Conservation (phyloP, 2,888 invertebrate genomes). For the Ormia ochracea region DNA sequence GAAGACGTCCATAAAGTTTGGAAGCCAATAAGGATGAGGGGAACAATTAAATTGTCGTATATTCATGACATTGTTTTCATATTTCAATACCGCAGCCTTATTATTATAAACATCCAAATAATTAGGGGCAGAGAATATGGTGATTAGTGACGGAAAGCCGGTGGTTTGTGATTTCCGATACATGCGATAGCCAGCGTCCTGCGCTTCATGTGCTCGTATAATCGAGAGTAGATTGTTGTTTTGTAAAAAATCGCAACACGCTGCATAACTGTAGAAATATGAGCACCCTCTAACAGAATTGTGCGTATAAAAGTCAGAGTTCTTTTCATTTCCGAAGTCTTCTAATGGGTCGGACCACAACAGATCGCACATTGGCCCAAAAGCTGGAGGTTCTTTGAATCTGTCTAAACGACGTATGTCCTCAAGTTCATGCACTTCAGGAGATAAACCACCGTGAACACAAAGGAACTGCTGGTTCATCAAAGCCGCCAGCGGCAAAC, state of each 20-base stretch:
- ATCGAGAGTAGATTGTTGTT: constrained; percentile 99
- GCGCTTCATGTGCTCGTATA: constrained; percentile 99
- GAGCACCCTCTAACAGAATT: constrained; percentile 99
- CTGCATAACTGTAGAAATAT: constrained; percentile 99
- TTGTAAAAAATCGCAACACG: constrained; percentile 99
- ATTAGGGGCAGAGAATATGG: constrained; percentile 99
- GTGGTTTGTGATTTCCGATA: constrained; percentile 99
- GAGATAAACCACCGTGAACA: constrained; percentile 99
- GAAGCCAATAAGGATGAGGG: constrained; percentile 99
- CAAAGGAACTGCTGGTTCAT: constrained; percentile 99
- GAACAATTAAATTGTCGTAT: constrained; percentile 99
- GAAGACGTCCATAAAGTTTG: constrained; percentile 99
- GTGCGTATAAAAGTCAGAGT: constrained; percentile 99
- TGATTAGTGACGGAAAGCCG: constrained; percentile 99
- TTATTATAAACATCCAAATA: constrained; percentile 99
- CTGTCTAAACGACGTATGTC: constrained; percentile 98
- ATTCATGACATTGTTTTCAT: constrained; percentile 99
- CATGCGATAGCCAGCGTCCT: constrained; percentile 99
- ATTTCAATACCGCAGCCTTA: constrained; percentile 99
- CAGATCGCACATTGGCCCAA: constrained; percentile 99
- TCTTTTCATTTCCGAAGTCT: constrained; percentile 98
- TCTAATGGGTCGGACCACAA: constrained; percentile 99
- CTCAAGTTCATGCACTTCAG: constrained; percentile 99
- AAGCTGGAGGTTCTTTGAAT: constrained; percentile 99
- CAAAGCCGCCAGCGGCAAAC: constrained; percentile 97